phyloP scores from a whole-genome alignment of 2,113 vertebrate species.

The Meriones unguiculatus region DNA sequence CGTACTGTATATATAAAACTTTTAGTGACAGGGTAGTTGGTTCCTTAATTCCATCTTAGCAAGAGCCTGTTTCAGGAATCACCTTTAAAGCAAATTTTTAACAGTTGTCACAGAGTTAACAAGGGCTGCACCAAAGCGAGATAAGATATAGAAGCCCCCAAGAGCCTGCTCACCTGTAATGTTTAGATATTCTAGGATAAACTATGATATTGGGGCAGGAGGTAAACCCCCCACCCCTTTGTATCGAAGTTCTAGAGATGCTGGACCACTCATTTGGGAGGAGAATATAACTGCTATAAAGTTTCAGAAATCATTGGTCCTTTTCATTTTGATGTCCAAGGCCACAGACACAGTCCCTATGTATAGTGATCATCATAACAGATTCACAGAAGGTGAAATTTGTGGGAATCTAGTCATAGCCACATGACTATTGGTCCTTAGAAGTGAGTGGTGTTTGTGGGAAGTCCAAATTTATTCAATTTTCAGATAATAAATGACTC shows the following conservation, averaged over 20 bases:
- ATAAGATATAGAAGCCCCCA: conserved; percentile 1
- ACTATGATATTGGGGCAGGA: background rate
- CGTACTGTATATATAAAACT: background rate
- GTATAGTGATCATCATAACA: background rate
- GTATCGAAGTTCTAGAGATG: background rate
- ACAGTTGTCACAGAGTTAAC: conserved; percentile 38
- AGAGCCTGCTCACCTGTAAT: background rate
- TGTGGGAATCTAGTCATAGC: background rate
- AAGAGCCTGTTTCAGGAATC: background rate
- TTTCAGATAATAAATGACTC: conserved; percentile 21
- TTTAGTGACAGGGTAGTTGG: background rate
- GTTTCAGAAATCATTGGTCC: background rate
- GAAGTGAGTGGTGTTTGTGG: background rate
- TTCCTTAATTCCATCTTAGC: background rate
- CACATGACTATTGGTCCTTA: background rate
- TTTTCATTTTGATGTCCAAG: background rate
- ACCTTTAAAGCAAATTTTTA: background rate
- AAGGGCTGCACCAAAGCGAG: background rate
- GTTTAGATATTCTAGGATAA: background rate
- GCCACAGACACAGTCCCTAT: background rate
- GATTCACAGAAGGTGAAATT: background rate
- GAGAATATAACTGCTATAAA: background rate
- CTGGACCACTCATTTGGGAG: background rate
- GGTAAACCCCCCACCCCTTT: background rate
- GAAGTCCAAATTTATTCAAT: conserved; percentile 31